phyloP scores from a whole-genome alignment of 1,140 invertebrate species.

The Conopomorpha cramerella region DNA sequence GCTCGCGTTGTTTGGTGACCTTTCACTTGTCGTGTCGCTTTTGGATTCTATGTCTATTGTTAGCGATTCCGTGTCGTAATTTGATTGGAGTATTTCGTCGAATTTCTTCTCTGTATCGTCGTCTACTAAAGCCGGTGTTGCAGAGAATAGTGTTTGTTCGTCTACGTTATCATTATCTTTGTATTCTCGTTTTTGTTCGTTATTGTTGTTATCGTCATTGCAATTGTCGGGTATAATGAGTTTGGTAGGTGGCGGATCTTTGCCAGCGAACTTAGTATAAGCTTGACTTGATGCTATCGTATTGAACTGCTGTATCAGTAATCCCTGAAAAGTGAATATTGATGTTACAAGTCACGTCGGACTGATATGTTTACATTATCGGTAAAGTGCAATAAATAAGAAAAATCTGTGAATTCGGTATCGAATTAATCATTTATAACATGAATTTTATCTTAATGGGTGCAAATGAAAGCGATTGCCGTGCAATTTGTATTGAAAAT shows the following conservation, averaged over 20 bases:
- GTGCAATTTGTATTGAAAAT: too few relatives aligned
- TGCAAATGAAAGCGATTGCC: too few relatives aligned
- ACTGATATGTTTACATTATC: too few relatives aligned
- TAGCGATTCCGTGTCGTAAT: conserved; percentile 14
- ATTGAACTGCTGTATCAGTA: conserved; percentile 51
- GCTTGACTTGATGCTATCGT: conserved; percentile 44
- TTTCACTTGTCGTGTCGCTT: conserved; percentile 26
- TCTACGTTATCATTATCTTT: conserved; percentile 42
- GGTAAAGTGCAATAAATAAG: too few relatives aligned
- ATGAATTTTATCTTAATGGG: too few relatives aligned
- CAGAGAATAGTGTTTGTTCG: conserved; percentile 30
- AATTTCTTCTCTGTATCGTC: conserved; percentile 44
- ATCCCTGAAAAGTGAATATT: conserved; percentile 36
- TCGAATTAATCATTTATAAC: too few relatives aligned
- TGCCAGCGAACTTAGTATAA: conserved; percentile 30
- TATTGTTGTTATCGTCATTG: conserved; percentile 31
- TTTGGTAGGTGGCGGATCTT: conserved; percentile 14
- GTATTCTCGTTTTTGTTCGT: conserved; percentile 28
- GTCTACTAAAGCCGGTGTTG: conserved; percentile 25
- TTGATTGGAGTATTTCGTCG: conserved; percentile 38
- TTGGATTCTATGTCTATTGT: conserved; percentile 12
- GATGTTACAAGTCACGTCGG: too few relatives aligned
- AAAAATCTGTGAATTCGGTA: too few relatives aligned
- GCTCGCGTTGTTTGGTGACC: conserved; percentile 24
- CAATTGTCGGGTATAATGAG: conserved; percentile 9